Evolutionary conservation across 2,888 invertebrate genomes (phyloP), one percentile per base, ranked within the genome.

Genomic region (Fissipunctia ypsillon): DNA sequence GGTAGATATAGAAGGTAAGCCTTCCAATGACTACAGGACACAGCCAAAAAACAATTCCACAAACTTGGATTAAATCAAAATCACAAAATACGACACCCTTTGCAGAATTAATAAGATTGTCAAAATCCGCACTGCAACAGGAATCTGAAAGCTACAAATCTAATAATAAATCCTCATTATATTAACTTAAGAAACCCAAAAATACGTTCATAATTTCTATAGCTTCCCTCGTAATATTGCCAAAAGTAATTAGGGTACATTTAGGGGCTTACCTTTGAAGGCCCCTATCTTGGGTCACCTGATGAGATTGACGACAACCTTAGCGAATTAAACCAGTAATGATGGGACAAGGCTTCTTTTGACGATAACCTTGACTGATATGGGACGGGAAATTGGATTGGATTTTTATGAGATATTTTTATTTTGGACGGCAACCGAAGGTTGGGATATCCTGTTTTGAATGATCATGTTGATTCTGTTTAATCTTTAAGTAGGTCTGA

Each of bases 221-320:
- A 64, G 80, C 60, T 69, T 71, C 60, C 38, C 28, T 16, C 35
- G 56, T 61, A 66, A 86, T 82, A 84, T 83, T 83, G 65, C 72
- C 69, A 69, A 84, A 89, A 88, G 87, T 90, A 91, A 90, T 91
- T 89, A 90, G 84, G 84, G 74, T 65, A 81, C 70, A 88, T 84
- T 87, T 79, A 67, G 71, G 78, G 79, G 85, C 66, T 81, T 87
- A 80, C 87, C 84, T 88, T 87, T 86, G 90, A 89, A 86, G 87
- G 81, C 83, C 86, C 79, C 86, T 89, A 90, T 91, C 88, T 87
- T 84, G 77, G 80, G 79, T 78, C 83, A 83, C 85, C 60, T 82
- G 80, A 85, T 86, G 85, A 84, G 88, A 89, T 88, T 88, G 88
- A 88, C 88, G 84, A 83, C 69, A 85, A 86, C 86, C 77, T 85